Evolutionary conservation across 2,113 vertebrate genomes (phyloP), one percentile per base, ranked within the genome.

Genomic region (Callocephalon fimbriatum): DNA sequence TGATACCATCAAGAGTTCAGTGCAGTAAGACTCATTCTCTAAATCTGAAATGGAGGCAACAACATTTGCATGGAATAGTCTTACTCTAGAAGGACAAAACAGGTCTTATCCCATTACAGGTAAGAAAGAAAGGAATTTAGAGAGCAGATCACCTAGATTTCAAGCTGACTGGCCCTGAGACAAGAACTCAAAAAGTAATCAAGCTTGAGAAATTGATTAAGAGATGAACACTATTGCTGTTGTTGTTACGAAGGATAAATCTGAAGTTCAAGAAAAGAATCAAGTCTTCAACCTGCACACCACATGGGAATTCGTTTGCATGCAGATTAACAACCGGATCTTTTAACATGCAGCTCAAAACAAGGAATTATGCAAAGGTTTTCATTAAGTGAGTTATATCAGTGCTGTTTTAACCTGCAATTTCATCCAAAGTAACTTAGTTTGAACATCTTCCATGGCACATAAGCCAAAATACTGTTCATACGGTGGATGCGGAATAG

Each of bases 401-500:
- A 50, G 2, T 17, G 25, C 22, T 88, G 25, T 11, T 73, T 62
- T 74, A 54, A 91, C 12, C 23, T 72, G 27, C 19, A 71, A 51
- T 5, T 12, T 68, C 26, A 88, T 51, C 22, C 9, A 67, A 78
- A 85, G 32, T 35, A 58, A 18, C 6, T 47, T 31, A 56, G 18
- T 22, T 48, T 75, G 61, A 82, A 58, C 7, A 31, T 3, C 25
- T 78, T 81, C 18, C 21, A 19, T 21, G 14, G 44, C 35, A 45
- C 2, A 0, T 26, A 65, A 50, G 4, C 27, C 31, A 88, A 90
- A 84, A 50, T 19, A 25, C 12, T 29, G 18, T 47, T 88, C 5
- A 18, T 19, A 50, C 0, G 13, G n/a, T 4, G 2, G 22, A 16
- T 23, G 40, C 0, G 1, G 35, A 51, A 40, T 26, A 56, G 11